A percentile compares a stretch with the other conserved stretches of the same genome.
Conservation (phyloP, 2,797 vertebrate species). For the Rachycentron canadum region DNA sequence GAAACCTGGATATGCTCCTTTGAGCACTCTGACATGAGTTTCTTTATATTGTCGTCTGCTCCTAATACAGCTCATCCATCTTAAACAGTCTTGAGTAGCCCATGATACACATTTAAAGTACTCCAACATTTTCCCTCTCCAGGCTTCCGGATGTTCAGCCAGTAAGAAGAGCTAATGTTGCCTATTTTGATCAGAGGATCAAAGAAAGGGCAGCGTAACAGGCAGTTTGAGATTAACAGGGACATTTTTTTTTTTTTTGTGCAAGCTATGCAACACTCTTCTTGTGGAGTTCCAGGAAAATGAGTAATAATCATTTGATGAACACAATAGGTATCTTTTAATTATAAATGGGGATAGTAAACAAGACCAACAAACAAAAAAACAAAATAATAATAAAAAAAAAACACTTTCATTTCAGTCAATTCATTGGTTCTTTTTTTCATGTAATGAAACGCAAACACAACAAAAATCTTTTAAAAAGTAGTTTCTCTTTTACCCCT, state of each 20-base stretch:
- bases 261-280: background rate
- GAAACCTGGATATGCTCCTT: background rate
- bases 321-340: no score
- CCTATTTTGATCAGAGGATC: background rate
- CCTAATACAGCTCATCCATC: background rate
- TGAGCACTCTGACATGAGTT: background rate
- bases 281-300: background rate
- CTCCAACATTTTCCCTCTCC: background rate
- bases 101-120: background rate
- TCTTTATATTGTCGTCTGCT: background rate
- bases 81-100: background rate
- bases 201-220: background rate
- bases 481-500: constrained; percentile 1
- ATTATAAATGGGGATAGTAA: background rate
- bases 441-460: constrained; percentile 14
- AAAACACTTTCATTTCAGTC: background rate
- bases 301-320: no score
- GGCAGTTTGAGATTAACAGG: background rate
- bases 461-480: constrained; percentile 10
- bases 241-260: no score
- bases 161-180: background rate
- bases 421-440: background rate
- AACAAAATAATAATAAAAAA: background rate
- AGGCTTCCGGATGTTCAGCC: background rate
- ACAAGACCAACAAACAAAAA: background rate